Base-by-base conservation (phyloP, 2,888 invertebrate genomes). In the Macaria liturata region DNA sequence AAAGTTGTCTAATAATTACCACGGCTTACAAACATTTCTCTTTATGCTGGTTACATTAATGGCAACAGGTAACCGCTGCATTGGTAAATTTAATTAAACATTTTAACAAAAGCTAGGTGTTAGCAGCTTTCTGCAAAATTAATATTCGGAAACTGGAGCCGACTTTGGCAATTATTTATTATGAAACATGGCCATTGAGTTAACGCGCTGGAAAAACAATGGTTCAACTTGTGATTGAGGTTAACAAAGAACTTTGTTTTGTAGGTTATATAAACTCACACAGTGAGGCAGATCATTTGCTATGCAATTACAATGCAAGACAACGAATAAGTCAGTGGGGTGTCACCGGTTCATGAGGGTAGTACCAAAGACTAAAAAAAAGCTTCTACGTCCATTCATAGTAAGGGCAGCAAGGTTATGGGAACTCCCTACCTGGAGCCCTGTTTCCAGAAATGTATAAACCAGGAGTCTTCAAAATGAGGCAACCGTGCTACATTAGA, bases 41-140 rank as follows among this genome's bases (percentile, higher is more conserved):
- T 43, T 31, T 44, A 20, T 46, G 49, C 48, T 34, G 52, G 57
- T 45, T 48, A 49, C 39, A 48, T 46, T 40, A 42, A 65, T 65
- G 51, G 73, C 72, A 75, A 75, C 75, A 76, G 74, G 75, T 75
- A 58, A 45, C 53, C 54, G 52, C 42, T 60, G 59, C 62, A 64
- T 68, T 63, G 57, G 51, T 47, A 61, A 70, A 73, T 68, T 74
- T 74, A 74, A 73, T 74, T 65, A 67, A 59, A 66, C 66, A 70
- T 71, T 72, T 67, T 65, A 63, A 64, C 60, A 58, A 59, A 42
- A 59, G 54, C 58, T 59, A 59, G 64, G 65, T 62, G 68, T 57
- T 70, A 67, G 68, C 66, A 61, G 62, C 53, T 60, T 57, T 63
- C 55, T 74, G 64, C 68, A 46, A 60, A 60, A 60, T 71, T 73